Base-by-base conservation (phyloP, 2,113 vertebrate species). In the Hippoglossus stenolepis region DNA sequence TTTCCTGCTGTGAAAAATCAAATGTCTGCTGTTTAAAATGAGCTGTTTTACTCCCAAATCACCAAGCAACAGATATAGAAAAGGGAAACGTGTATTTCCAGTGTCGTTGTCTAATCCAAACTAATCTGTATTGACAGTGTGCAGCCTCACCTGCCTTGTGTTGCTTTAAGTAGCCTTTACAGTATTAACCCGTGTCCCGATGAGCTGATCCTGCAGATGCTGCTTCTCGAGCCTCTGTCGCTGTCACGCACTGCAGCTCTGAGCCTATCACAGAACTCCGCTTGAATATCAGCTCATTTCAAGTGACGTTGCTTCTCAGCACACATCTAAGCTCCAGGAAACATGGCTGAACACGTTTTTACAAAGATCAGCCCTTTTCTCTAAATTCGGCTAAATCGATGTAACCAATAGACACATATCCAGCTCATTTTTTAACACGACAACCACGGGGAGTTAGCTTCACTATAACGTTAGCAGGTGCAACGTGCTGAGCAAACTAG, bases 251-350 rank as follows among this genome's bases (percentile, higher is more conserved):
- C n/a, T 23, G 40, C 2, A 65, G 49, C 18, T 1, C 13, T 70
- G 64, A 80, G 35, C 45, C 0, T 5, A 11, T 4, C 17, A 64
- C 0, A 10, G 62, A 84, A 40, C 3, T 2, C 40, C 72, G 14
- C 79, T 70, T n/a, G 5, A 70, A 56, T 56, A n/a, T 9, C 12
- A 0, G 0, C 1, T 2, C n/a, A 31, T 84, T 64, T 56, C 10
- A 5, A 7, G 0, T 13, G 1, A 68, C 10, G 6, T 60, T 26
- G 10, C 15, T 40, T 18, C 4, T 17, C 20, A 7, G 0, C 4
- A 43, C 15, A n/a, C 1, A 4, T 24, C 5, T 2, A 20, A 3
- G 1, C 0, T 0, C 5, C 6, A 0, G 0, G 38, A 23, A 56
- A n/a, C 6, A 15, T 0, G 0, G 43, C 4, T 35, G 8, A 56